phyloP scores from a whole-genome alignment of 2,888 invertebrate species.

The Chrysolina americana region DNA sequence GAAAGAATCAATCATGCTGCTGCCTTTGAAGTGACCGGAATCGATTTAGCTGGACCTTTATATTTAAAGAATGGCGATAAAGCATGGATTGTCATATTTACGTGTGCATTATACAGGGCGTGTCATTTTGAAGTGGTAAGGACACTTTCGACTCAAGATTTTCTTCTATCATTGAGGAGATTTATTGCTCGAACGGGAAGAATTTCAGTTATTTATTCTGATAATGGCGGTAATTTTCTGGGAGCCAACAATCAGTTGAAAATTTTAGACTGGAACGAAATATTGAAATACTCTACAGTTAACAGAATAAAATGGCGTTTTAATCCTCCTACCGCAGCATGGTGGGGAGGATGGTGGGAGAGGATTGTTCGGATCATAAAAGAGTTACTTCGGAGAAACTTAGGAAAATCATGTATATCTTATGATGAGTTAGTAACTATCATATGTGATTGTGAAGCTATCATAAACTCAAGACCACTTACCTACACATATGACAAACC shows the following conservation, averaged over 20 bases:
- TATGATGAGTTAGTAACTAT: constrained; percentile 33
- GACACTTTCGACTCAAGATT: background rate
- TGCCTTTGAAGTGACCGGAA: background rate
- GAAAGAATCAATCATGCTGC: no score
- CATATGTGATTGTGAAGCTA: constrained; percentile 32
- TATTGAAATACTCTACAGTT: background rate
- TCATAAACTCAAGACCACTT: constrained; percentile 29
- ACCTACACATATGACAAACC: constrained; percentile 17
- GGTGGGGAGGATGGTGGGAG: constrained; percentile 24
- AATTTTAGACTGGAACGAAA: background rate
- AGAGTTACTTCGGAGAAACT: constrained; percentile 27
- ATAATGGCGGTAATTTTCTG: background rate
- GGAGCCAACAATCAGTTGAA: no score
- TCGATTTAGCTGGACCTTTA: background rate
- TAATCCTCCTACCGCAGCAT: background rate
- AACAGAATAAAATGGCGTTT: constrained; percentile 3
- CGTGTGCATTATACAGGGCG: background rate
- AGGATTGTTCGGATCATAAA: constrained; percentile 32
- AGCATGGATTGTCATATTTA: background rate
- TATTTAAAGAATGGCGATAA: background rate
- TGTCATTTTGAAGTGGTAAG: background rate
- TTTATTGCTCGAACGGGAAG: background rate
- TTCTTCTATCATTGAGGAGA: background rate
- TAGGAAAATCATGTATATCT: constrained; percentile 17
- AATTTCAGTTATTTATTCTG: constrained; percentile 5